Base-by-base conservation (phyloP, 2,113 vertebrate species). In the Paedocypris sp. region DNA sequence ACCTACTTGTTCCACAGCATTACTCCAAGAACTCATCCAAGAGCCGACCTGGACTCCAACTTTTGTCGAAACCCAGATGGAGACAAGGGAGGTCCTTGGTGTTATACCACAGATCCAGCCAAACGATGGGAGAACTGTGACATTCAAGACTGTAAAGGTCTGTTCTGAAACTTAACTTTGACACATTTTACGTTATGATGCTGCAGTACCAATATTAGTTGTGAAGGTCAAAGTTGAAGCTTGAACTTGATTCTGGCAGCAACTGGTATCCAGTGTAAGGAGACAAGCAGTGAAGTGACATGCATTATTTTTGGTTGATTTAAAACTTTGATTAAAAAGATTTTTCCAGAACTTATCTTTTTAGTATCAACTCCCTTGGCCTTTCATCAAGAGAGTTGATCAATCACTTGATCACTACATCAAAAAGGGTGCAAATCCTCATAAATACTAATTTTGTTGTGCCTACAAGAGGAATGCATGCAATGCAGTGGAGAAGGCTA, bases 401-500 rank as follows among this genome's bases (percentile, higher is more conserved):
- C 8, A 11, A 15, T 20, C 48, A 33, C 1, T 19, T 51, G 5
- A 50, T 9, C 9, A 32, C 18, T 22, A 16, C 22, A 33, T n/a
- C n/a, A n/a, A n/a, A 16, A 51, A 33, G 28, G 1, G 5, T 31
- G 5, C 28, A 50, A 18, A 32, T 35, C 49, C 61, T 42, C 4
- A 13, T 20, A 43, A 22, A 35, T 28, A 20, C n/a, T n/a, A n/a
- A n/a, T n/a, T n/a, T n/a, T n/a, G n/a, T n/a, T 32, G 62, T 56
- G 5, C 73, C n/a, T n/a, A n/a, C n/a, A n/a, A 89, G 89, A 75
- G 8, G 86, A 91, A 6, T 99, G 95, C 22, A 91, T 97, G 43
- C 69, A 83, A 2, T 98, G 95, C 83, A 95, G 83, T 0, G 95
- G 95, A 0, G 93, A 94, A 75, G 69, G 88, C 49, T 98, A 98